Evolutionary conservation across 2,888 invertebrate genomes (phyloP), one percentile per base, ranked within the genome.

Genomic region (Rotaria socialis): DNA sequence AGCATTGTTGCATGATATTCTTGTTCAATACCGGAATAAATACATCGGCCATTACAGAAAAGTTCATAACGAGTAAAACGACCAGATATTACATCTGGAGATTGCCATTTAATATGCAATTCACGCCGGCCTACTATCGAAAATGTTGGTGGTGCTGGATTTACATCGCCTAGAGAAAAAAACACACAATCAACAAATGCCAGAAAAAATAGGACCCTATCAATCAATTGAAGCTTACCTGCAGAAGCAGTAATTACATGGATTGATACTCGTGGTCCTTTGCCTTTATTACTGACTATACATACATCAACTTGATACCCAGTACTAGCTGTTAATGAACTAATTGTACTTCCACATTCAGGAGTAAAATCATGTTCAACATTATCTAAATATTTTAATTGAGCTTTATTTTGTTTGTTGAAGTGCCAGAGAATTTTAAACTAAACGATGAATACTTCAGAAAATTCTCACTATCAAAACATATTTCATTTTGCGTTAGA

Each of bases 1-100:
- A 91, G 89, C 60, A 90, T 88, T 7, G 89, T 88, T 14, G 89
- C 89, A n/a, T 89, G 89, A 85, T 88, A 89, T 85, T 89, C 88
- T 75, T 89, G 88, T 58, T 90, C 90, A 41, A 89, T 90, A 8
- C 91, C 91, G 0, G 91, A 91, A 88, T 91, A 90, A 58, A 91
- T 88, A 11, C 89, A 88, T 75, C 67, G 67, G 85, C 89, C 89
- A 87, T 90, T 90, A 89, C 90, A 89, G 35, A 88, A 88, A 24
- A 91, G 88, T 86, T 91, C 91, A 87, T 91, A 91, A 84, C 90
- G 89, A 84, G 89, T 90, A 35, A 91, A 89, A 27, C 80, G 88
- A 14, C 91, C 91, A 14, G 90, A 88, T 0, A 91, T 90, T 11
- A 90, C 90, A 86, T 90, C 90, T 0, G 91, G 91, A 24, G 90